Base-by-base conservation (phyloP, 2,113 vertebrate species). In the Reinhardtius hippoglossoides region DNA sequence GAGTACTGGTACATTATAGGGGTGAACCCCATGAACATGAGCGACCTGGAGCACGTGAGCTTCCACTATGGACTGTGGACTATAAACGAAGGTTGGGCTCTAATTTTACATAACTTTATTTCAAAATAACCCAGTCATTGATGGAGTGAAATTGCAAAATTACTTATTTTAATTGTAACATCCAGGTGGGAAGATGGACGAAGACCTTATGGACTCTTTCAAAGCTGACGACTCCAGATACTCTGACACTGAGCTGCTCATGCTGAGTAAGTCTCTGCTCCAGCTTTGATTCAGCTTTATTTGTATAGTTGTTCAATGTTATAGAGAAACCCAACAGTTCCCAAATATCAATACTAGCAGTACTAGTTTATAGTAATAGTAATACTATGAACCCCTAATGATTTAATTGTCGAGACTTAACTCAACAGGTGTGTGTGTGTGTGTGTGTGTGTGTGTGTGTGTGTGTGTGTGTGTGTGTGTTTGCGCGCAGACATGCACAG, bases 1-100 rank as follows among this genome's bases (percentile, higher is more conserved):
- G 92, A 95, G 58, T 94, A 94, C 31, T 95, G 95, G 95, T 95
- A 93, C 88, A 80, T 95, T 44, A 93, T 94, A 70, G 88, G 94
- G 62, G 92, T 92, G 88, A 90, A 90, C 16, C 76, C 65, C 16
- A 0, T 26, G 16, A 93, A 94, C 52, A n/a, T 46, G 26, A 89
- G 88, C 15, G 83, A 89, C n/a, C 59, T 78, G 0, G 85, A 88
- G 74, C 80, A 82, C 50, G 65, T 92, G 59, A 87, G 76, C 40
- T 93, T 82, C 14, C 91, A 88, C n/a, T 87, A 65, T 0, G 94
- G 94, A 69, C 92, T 96, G 64, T 95, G 94, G 94, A 85, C 82
- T 60, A 89, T 87, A 70, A 86, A 90, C 1, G 74, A 85, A 92
- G 92, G 92, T 94, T 83, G 5, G n/a, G 5, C 2, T 0, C 23